phyloP scores from a whole-genome alignment of 2,888 invertebrate species.

The Panzeria rudis region DNA sequence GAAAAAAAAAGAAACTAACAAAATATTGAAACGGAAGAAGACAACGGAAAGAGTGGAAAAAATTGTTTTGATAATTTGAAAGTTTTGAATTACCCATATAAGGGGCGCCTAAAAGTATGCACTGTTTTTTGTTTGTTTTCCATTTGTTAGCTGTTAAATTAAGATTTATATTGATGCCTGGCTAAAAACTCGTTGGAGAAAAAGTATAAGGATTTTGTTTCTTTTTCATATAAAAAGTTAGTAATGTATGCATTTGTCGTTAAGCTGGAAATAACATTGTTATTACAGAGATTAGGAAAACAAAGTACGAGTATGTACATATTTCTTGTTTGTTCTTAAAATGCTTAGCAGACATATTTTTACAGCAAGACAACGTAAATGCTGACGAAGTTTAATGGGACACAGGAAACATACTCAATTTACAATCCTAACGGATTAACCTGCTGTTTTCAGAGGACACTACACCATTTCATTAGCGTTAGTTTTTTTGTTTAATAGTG shows the following conservation, averaged over 20 bases:
- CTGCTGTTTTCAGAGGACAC: too few relatives aligned
- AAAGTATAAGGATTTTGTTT: neutral
- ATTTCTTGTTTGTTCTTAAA: neutral
- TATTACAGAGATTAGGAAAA: neutral
- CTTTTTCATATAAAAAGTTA: neutral
- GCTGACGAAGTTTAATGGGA: too few relatives aligned
- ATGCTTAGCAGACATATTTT: constrained; percentile 5
- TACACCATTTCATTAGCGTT: too few relatives aligned
- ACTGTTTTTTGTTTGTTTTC: constrained; percentile 41
- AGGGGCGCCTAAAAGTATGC: constrained; percentile 70
- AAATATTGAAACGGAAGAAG: constrained; percentile 42
- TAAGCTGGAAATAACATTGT: constrained; percentile 13
- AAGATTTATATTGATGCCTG: constrained; percentile 61
- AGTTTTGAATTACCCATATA: constrained; percentile 68
- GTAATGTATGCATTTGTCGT: neutral
- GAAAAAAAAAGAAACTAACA: constrained; percentile 2
- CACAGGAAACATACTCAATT: too few relatives aligned
- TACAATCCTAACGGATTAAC: too few relatives aligned
- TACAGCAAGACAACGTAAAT: neutral
- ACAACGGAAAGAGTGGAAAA: constrained; percentile 32
- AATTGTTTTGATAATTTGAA: constrained; percentile 67
- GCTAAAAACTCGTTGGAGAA: neutral
- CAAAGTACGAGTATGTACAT: too few relatives aligned
- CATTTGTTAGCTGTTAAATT: constrained; percentile 39
- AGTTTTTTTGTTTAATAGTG: too few relatives aligned